A percentile compares a stretch with the other conserved stretches of the same genome.
These are phyloP conservation scores for Syncerus caffer DNA, from an alignment of 2,797 vertebrate genomes.

Conservation along the genomic window DNA sequence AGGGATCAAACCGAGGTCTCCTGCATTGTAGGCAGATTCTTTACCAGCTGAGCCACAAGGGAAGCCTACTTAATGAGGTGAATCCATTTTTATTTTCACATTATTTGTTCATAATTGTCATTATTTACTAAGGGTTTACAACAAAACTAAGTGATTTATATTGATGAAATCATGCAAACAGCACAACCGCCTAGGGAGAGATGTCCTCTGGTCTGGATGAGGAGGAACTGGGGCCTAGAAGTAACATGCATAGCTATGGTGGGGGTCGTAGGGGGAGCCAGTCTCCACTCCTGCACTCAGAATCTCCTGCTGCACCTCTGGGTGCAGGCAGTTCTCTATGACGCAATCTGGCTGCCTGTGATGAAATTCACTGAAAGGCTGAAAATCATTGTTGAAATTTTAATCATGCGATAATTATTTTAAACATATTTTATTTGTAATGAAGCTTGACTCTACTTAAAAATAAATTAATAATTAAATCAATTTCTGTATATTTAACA, in stretches of 20 bases:
- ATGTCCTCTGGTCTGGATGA: background rate
- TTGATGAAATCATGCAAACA: background rate
- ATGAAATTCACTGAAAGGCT: background rate
- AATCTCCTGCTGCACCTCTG: too few species aligned
- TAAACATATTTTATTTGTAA: background rate
- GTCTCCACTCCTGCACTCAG: accelerated
- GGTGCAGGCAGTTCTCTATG: accelerated
- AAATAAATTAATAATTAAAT: slow-evolving; percentile 24
- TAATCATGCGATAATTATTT: background rate
- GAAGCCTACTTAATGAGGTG: background rate
- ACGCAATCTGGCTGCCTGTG: background rate
- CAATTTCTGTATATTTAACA: background rate
- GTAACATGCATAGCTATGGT: too few species aligned
- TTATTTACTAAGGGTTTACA: background rate
- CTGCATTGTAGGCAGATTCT: background rate
- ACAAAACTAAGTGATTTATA: background rate
- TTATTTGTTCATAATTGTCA: background rate
- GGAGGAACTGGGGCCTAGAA: background rate
- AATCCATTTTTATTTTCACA: background rate
- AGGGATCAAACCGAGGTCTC: background rate
- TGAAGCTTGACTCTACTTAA: background rate
- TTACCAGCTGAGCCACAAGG: background rate
- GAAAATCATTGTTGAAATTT: background rate
- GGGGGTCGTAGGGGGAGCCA: background rate
- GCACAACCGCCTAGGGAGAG: background rate